These are phyloP conservation scores for Drosophila sulfurigaster DNA, from an alignment of 1,140 invertebrate species.

Conservation along the genomic window DNA sequence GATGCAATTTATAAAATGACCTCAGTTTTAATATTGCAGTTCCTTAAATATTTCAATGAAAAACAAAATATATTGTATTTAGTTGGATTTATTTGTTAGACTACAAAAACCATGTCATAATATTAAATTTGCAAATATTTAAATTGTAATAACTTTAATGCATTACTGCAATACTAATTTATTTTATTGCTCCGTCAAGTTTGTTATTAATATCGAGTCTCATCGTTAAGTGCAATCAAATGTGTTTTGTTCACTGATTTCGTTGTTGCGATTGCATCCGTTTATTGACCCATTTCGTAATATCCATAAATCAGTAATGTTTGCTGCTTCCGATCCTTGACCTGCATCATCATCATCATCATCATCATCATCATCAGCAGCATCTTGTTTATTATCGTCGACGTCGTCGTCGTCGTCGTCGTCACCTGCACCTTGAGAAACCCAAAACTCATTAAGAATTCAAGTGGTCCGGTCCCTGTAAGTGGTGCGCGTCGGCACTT, in stretches of 20 bases:
- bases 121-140: not conserved
- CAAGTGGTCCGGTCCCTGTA: conserved; percentile 27
- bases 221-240: not conserved
- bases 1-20: no score
- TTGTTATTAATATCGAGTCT: not conserved
- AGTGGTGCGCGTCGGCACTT: conserved; percentile 32
- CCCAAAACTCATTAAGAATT: conserved; percentile 48
- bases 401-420: not conserved
- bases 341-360: conserved; percentile 42
- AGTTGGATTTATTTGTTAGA: no score
- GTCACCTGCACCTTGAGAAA: conserved; percentile 5
- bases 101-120: not conserved
- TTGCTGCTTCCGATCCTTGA: conserved; percentile 39
- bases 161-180: not conserved
- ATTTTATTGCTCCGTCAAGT: not conserved
- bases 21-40: no score
- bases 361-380: conserved; percentile 15
- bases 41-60: no score
- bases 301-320: conserved; percentile 19
- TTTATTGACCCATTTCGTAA: conserved; percentile 41
- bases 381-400: conserved; percentile 9
- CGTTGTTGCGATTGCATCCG: conserved; percentile 7
- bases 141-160: not conserved
- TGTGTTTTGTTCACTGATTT: conserved; percentile 6
- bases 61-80: no score